A percentile compares a stretch with the other conserved stretches of the same genome.
Conservation (phyloP, 2,888 invertebrate species). For the Merodon equestris region DNA sequence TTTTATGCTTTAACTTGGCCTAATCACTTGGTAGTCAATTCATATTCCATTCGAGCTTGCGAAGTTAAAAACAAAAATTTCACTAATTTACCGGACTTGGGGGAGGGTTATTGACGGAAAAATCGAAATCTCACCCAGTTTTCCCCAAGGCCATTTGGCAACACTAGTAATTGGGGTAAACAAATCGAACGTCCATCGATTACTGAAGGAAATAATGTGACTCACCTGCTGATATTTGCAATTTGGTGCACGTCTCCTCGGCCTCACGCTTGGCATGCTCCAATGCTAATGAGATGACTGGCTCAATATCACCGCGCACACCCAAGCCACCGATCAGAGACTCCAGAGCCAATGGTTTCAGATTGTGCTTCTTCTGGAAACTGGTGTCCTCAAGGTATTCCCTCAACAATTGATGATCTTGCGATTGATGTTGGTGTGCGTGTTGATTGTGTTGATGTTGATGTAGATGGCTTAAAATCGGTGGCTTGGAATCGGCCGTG, state of each 20-base stretch:
- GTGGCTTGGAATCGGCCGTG: conserved; percentile 57
- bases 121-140: conserved; percentile 42
- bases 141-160: conserved; percentile 41
- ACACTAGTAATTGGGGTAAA: conserved; percentile 25
- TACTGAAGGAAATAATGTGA: conserved; percentile 64
- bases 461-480: conserved; percentile 59
- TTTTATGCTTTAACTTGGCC: not conserved
- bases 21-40: conserved; percentile 2
- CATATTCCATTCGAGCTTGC: conserved; percentile 19
- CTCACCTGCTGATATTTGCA: conserved; percentile 94
- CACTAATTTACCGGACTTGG: conserved; percentile 40
- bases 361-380: conserved; percentile 90
- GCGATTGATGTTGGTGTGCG: conserved; percentile 68
- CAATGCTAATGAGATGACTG: conserved; percentile 90
- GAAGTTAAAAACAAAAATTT: conserved; percentile 16
- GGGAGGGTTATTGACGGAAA: conserved; percentile 16
- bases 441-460: conserved; percentile 26
- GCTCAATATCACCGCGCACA: conserved; percentile 88
- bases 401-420: conserved; percentile 87
- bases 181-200: no score
- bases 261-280: conserved; percentile 93
- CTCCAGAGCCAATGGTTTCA: conserved; percentile 87
- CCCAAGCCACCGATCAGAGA: conserved; percentile 81
- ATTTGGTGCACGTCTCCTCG: conserved; percentile 89
- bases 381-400: conserved; percentile 91